Evolutionary conservation across 1,140 invertebrate species (phyloP).

Genomic region (Paraescarpia echinospica): DNA sequence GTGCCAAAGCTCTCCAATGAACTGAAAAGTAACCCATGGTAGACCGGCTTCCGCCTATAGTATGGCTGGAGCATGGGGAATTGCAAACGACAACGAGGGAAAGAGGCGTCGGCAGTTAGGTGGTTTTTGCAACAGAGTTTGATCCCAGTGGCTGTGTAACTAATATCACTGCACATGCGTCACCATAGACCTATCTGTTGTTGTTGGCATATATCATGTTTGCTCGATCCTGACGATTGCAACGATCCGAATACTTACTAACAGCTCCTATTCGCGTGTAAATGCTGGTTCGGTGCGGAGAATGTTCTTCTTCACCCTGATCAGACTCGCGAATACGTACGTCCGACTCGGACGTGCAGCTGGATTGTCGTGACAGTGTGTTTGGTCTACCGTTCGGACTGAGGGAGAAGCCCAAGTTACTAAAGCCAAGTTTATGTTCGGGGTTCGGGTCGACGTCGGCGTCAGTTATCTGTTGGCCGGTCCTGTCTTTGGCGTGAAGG

Average conservation of each 20-base stretch:
- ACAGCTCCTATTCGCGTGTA: slow-evolving; percentile 74
- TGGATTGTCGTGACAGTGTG: background rate
- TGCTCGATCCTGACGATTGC: too few relatives aligned
- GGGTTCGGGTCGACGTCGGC: background rate
- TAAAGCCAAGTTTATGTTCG: background rate
- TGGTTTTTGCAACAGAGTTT: too few relatives aligned
- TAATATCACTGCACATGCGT: too few relatives aligned
- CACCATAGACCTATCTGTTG: too few relatives aligned
- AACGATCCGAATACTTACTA: slow-evolving; percentile 57
- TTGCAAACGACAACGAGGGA: too few relatives aligned
- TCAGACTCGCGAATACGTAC: background rate
- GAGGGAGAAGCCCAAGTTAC: background rate
- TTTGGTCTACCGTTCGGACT: background rate
- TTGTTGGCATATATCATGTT: too few relatives aligned
- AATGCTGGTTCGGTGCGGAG: slow-evolving; percentile 59
- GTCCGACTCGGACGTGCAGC: background rate
- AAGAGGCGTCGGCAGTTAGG: too few relatives aligned
- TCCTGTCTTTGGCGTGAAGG: background rate
- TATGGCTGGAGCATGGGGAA: too few relatives aligned
- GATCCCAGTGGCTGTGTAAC: too few relatives aligned
- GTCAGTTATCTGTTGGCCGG: background rate
- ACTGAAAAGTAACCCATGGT: too few relatives aligned
- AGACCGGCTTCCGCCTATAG: too few relatives aligned
- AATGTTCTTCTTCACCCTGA: background rate
- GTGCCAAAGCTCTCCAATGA: too few relatives aligned